Evolutionary conservation across 2,113 vertebrate species (phyloP).

Genomic region (Hyaena hyaena): DNA sequence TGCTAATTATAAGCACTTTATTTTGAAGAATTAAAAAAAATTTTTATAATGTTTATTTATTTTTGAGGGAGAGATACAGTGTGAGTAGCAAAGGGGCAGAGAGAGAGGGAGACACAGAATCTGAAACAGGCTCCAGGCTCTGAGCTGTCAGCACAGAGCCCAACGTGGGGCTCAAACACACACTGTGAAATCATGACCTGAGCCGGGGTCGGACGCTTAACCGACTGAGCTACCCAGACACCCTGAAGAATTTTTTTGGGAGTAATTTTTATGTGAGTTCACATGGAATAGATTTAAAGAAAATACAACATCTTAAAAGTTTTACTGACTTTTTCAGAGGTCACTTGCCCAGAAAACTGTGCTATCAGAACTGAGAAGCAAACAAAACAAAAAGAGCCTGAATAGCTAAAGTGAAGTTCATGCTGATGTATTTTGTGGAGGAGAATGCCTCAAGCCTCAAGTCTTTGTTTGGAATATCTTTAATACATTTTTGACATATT

Average conservation of each 20-base stretch:
- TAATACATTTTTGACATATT: background rate
- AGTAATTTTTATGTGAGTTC: background rate
- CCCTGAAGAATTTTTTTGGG: too few relatives aligned
- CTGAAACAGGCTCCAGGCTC: too few relatives aligned
- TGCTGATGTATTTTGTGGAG: background rate
- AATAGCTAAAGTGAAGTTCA: background rate
- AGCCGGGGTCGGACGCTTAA: too few relatives aligned
- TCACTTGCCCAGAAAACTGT: conserved; percentile 30
- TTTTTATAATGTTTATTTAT: background rate
- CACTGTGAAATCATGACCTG: too few relatives aligned
- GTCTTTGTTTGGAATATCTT: background rate
- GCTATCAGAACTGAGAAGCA: conserved; percentile 8
- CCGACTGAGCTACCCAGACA: too few relatives aligned
- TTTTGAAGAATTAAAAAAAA: background rate
- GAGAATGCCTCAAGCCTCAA: background rate
- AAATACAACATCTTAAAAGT: conserved; percentile 5
- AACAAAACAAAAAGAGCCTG: background rate
- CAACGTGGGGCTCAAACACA: too few relatives aligned
- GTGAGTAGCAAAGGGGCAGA: background rate
- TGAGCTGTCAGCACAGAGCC: too few relatives aligned
- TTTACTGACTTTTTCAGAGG: conserved; percentile 27
- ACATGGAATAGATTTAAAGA: background rate
- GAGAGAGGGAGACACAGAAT: too few relatives aligned
- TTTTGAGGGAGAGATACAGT: background rate
- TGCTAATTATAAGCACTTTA: background rate